Conservation (phyloP, 2,888 invertebrate genomes). For the Erebia aethiops region DNA sequence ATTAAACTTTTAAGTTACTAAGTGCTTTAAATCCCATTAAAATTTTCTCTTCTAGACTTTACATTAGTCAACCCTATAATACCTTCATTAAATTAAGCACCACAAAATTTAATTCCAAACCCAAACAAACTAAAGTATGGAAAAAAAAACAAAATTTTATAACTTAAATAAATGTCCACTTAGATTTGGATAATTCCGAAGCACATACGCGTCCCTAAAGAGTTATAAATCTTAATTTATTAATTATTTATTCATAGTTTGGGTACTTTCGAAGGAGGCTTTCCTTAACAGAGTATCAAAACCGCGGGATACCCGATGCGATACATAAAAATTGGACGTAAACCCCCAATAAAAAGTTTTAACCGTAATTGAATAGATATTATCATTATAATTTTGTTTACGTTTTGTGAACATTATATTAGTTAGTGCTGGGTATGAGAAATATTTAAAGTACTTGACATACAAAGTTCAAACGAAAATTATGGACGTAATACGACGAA, state of each 20-base stretch:
- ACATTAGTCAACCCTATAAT: not conserved
- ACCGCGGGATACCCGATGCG: slow-evolving; percentile 51
- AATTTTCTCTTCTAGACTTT: too few species aligned
- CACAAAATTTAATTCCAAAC: slow-evolving; percentile 19
- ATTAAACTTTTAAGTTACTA: too few species aligned
- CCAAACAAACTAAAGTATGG: slow-evolving; percentile 20
- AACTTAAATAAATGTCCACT: slow-evolving; percentile 34
- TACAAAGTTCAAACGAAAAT: not conserved
- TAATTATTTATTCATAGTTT: slow-evolving; percentile 43
- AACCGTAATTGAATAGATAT: slow-evolving; percentile 50
- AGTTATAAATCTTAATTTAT: slow-evolving; percentile 47
- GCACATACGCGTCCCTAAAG: slow-evolving; percentile 35
- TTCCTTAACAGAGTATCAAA: slow-evolving; percentile 40
- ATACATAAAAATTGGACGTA: slow-evolving; percentile 48
- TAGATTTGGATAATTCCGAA: slow-evolving; percentile 38
- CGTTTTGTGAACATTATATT: slow-evolving; percentile 30
- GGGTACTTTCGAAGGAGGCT: slow-evolving; percentile 24
- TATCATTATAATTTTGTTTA: slow-evolving; percentile 37
- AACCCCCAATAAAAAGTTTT: slow-evolving; percentile 49
- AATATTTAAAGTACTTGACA: not conserved
- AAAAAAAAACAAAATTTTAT: slow-evolving; percentile 29
- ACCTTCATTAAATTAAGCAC: slow-evolving; percentile 12
- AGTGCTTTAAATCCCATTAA: too few species aligned
- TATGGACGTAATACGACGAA: not conserved
- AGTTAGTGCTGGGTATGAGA: slow-evolving; percentile 8